Evolutionary conservation across 2,113 vertebrate species (phyloP), one percentile per base, ranked within the genome.

Genomic region (Heterotis niloticus): DNA sequence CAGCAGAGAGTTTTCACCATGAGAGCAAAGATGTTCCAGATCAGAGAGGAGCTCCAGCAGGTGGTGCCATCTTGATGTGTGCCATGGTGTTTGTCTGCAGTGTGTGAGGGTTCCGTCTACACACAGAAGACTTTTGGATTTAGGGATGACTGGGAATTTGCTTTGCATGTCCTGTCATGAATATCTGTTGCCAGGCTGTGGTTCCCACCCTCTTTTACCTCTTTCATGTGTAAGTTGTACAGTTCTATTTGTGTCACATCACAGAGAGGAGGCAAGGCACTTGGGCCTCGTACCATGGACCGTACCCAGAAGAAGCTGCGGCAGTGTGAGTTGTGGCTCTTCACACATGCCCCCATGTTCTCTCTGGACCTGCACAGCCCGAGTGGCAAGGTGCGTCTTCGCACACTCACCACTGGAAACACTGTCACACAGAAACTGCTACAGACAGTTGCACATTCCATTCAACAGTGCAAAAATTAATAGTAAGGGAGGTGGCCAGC

Each of bases 361-460:
- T 85, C 83, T 10, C 87, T 93, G 79, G 90, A 91, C 59, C 84
- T 93, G 74, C 90, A 92, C 66, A 93, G 91, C 77, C 82, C 86
- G 60, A 91, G 83, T 77, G 84, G 84, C 44, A 92, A 92, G 86
- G 92, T 91, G 23, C 75, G 68, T n/a, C 54, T 17, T 17, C 28
- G 5, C 20, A 54, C 1, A 14, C 1, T 65, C 24, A 68, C 64
- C 56, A 29, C 51, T 68, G 24, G 65, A 64, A 65, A 72, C 75
- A 14, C 75, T n/a, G 65, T 68, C 7, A 44, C 7, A 66, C 62
- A 29, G 34, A 68, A 17, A 69, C 10, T 65, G 16, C 73, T 16
- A 65, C 52, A 18, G 66, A 28, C 52, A 20, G n/a, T n/a, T n/a
- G n/a, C n/a, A n/a, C n/a, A n/a, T n/a, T n/a, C 34, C 34, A 44